Evolutionary conservation across 64 coral and sea anemone species (phyloP), one percentile per base, ranked within the genome.

Genomic region (Cladopsammia gracilis): DNA sequence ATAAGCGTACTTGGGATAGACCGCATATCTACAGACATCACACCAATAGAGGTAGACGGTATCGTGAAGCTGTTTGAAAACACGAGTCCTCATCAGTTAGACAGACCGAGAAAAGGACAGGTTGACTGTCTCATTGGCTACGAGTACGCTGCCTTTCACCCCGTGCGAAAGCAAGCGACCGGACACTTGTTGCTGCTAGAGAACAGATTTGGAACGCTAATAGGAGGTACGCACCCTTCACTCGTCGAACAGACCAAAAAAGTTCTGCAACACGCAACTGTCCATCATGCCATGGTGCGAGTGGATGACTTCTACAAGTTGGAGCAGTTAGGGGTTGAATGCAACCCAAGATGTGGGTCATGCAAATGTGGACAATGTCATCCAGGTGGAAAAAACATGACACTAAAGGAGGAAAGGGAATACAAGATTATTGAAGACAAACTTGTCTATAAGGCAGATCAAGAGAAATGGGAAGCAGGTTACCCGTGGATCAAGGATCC

Each of bases 391-490:
- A 86, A 86, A 16, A 52, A 19, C 64, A 49, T 24, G 20, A 86
- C 61, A 49, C 34, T 86, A 8, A 71, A 86, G 64, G 83, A 86
- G 66, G 83, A 70, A 68, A 14, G 3, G 6, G 83, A 86, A 52
- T 70, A 20, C 20, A 52, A 52, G 4, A 25, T 86, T 3, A 70
- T 86, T 18, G 64, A 86, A 43, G 48, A 86, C 13, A 86, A 86
- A 2, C n/a, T 70, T 10, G 47, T 9, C 5, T 70, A n/a, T 10
- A 52, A 86, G 2, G 64, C 59, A 18, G 42, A 86, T 10, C 20
- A 86, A 18, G 54, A 77, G 48, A 54, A 54, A 24, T 77, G 74
- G 74, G n/a, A 52, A 12, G 69, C 8, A 14, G 69, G 34, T 3
- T 71, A 71, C 69, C 69, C 25, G 10, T 71, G 69, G 69, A 71